A percentile compares a stretch with the other conserved stretches of the same genome.
These are phyloP conservation scores for Micoletzkya japonica DNA, from an alignment of 2,888 invertebrate species.

Conservation along the genomic window DNA sequence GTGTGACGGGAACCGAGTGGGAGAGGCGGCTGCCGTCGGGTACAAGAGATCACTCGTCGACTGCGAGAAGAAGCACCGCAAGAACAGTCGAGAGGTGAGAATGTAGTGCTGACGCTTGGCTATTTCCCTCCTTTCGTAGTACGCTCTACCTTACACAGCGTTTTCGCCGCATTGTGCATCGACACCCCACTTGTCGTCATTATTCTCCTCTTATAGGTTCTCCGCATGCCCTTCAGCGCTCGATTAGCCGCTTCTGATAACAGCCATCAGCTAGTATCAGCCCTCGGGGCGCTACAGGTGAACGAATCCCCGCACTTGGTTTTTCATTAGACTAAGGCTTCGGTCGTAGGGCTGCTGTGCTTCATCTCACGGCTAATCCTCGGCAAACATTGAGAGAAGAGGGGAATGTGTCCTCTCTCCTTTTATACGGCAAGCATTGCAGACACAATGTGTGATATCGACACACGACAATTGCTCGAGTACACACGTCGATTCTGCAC, in stretches of 20 bases:
- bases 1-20: neutral
- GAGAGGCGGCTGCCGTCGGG: neutral
- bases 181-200: too few species aligned
- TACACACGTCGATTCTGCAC: constrained; percentile 44
- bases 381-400: neutral
- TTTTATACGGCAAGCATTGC: too few species aligned
- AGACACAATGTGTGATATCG: constrained; percentile 46
- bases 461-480: constrained; percentile 42
- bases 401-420: too few species aligned
- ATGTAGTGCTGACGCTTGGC: neutral
- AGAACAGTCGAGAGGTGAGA: neutral
- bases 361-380: neutral
- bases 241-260: neutral
- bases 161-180: too few species aligned
- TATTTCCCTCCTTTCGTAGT: too few species aligned
- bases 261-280: neutral
- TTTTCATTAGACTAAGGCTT: neutral
- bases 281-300: constrained; percentile 1
- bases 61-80: constrained; percentile 10
- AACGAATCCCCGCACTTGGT: neutral
- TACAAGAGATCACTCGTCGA: constrained; percentile 19
- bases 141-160: too few species aligned
- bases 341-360: neutral
- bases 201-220: too few species aligned
- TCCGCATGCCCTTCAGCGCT: neutral